Evolutionary conservation across 2,888 invertebrate species (phyloP).

Genomic region (Caenorhabditis sp.): DNA sequence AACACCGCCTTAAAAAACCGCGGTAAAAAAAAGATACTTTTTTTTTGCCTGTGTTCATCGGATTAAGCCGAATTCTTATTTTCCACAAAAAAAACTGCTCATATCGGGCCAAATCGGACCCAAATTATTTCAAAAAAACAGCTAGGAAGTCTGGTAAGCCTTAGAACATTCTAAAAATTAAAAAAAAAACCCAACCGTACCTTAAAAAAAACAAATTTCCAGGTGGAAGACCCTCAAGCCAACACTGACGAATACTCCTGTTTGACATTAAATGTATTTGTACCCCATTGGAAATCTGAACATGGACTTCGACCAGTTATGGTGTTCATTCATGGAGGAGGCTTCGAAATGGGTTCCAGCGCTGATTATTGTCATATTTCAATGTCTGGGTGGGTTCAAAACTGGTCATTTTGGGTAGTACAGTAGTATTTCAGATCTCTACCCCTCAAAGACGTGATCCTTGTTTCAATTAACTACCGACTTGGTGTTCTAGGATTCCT

Average conservation of each 20-base stretch:
- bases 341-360: conserved; percentile 14
- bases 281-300: conserved; percentile 19
- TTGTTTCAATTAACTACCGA: conserved; percentile 64
- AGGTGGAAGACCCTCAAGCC: not conserved
- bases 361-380: conserved; percentile 26
- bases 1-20: no score
- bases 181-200: no score
- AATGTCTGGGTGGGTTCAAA: conserved; percentile 16
- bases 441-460: conserved; percentile 60
- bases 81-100: no score
- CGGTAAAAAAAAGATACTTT: no score
- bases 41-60: no score
- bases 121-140: no score
- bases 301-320: conserved; percentile 17
- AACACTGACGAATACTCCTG: conserved; percentile 31
- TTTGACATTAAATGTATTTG: conserved; percentile 47
- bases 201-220: not conserved
- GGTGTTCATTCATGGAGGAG: conserved; percentile 40
- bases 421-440: conserved; percentile 57
- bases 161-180: no score
- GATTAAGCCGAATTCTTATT: no score
- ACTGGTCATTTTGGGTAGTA: no score
- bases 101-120: no score
- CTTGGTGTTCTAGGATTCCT: conserved; percentile 62
- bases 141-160: no score